A percentile compares a stretch with the other conserved stretches of the same genome.
Conservation (phyloP, 2,888 invertebrate species). For the Noctua janthina region DNA sequence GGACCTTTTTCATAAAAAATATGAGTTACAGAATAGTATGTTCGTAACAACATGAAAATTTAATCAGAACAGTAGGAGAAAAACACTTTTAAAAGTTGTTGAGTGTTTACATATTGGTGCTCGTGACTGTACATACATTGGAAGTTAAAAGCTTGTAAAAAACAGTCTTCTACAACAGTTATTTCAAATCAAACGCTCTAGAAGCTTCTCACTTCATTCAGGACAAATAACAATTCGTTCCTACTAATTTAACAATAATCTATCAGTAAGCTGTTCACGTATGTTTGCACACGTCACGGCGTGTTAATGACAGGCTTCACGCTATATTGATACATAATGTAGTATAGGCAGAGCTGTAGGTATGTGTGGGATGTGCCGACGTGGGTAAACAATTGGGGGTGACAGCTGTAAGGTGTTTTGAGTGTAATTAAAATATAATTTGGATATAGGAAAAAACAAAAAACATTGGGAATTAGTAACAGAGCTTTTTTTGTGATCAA, state of each 20-base stretch:
- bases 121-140: too few relatives aligned
- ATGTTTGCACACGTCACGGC: constrained; percentile 59
- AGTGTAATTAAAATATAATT: constrained; percentile 29
- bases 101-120: too few relatives aligned
- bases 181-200: neutral
- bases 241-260: constrained; percentile 39
- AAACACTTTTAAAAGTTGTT: too few relatives aligned
- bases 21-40: too few relatives aligned
- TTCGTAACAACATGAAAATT: too few relatives aligned
- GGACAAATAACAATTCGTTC: too few relatives aligned
- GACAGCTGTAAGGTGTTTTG: constrained; percentile 27
- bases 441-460: neutral
- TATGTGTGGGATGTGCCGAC: constrained; percentile 5
- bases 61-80: too few relatives aligned
- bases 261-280: constrained; percentile 69
- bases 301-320: constrained; percentile 65
- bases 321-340: constrained; percentile 46
- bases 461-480: neutral
- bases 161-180: neutral
- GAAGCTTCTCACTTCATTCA: neutral
- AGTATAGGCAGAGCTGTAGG: constrained; percentile 14
- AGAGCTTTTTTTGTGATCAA: neutral
- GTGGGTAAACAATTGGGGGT: constrained; percentile 25
- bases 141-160: too few relatives aligned
- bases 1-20: too few relatives aligned